phyloP scores from a whole-genome alignment of 2,797 vertebrate genomes.

The Danio albolineatus region DNA sequence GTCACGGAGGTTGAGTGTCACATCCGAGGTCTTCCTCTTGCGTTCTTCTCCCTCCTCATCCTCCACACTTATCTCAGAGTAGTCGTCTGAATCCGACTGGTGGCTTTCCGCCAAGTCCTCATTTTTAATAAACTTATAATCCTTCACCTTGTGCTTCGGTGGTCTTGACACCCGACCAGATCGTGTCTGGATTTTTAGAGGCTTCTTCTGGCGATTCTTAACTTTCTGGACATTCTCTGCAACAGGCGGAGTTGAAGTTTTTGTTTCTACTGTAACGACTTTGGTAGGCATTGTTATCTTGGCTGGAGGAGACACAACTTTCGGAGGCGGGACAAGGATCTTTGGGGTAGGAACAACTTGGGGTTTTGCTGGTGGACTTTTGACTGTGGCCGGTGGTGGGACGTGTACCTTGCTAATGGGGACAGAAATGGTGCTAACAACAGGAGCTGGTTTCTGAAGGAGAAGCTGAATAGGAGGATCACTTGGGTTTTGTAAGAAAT shows the following conservation, averaged over 20 bases:
- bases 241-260: slow-evolving; percentile 9
- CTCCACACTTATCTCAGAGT: slow-evolving; percentile 90
- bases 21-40: slow-evolving; percentile 65
- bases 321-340: slow-evolving; percentile 37
- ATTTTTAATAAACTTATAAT: slow-evolving; percentile 96
- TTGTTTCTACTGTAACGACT: slow-evolving; percentile 46
- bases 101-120: slow-evolving; percentile 91
- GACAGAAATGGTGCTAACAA: slow-evolving; percentile 73
- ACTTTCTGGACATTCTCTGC: slow-evolving; percentile 70
- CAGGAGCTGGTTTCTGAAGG: slow-evolving; percentile 76
- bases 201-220: slow-evolving; percentile 82
- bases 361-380: slow-evolving; percentile 19
- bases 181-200: slow-evolving; percentile 89
- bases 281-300: slow-evolving; percentile 49
- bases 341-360: slow-evolving; percentile 54
- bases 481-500: slow-evolving; percentile 77
- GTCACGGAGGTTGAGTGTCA: slow-evolving; percentile 82
- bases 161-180: slow-evolving; percentile 93
- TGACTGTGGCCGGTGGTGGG: slow-evolving; percentile 6
- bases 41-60: slow-evolving; percentile 83
- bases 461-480: slow-evolving; percentile 82
- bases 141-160: slow-evolving; percentile 93
- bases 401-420: slow-evolving; percentile 70
- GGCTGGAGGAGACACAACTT: not conserved
- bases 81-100: slow-evolving; percentile 93